Evolutionary conservation across 2,113 vertebrate species (phyloP).

Genomic region (Baryphthengus martii): DNA sequence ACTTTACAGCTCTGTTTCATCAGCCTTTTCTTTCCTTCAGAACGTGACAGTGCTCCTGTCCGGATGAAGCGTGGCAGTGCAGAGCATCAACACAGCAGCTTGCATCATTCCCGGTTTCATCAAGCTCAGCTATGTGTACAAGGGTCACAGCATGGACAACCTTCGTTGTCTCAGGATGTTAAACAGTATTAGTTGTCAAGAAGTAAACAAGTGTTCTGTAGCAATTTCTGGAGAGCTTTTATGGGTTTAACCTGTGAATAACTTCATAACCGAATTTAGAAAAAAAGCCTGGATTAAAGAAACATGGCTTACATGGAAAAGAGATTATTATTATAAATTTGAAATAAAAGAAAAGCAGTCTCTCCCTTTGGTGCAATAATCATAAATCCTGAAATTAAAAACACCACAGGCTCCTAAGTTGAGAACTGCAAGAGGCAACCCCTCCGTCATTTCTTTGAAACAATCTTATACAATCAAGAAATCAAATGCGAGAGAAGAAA

Average conservation of each 20-base stretch:
- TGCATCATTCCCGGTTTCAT: not conserved
- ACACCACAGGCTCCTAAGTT: not conserved
- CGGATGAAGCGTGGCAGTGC: not conserved
- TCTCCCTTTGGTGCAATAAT: not conserved
- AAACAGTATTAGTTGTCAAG: not conserved
- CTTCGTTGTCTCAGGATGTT: not conserved
- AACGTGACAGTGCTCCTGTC: not conserved
- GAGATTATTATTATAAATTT: not conserved
- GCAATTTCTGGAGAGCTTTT: not conserved
- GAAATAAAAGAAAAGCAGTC: not conserved
- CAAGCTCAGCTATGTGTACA: not conserved
- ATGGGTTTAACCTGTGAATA: not conserved
- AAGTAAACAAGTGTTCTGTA: not conserved
- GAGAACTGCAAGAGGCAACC: not conserved
- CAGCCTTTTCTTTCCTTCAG: not conserved
- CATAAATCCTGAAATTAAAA: not conserved
- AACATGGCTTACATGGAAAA: not conserved
- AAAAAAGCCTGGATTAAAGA: not conserved
- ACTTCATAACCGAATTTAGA: not conserved
- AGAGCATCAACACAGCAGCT: not conserved
- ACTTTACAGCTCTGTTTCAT: not conserved
- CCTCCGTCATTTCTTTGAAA: not conserved
- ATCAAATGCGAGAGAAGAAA: not conserved
- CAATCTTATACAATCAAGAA: not conserved
- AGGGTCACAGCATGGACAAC: not conserved